Conservation (phyloP, 2,888 invertebrate genomes). For the Synergus laeviventris region DNA sequence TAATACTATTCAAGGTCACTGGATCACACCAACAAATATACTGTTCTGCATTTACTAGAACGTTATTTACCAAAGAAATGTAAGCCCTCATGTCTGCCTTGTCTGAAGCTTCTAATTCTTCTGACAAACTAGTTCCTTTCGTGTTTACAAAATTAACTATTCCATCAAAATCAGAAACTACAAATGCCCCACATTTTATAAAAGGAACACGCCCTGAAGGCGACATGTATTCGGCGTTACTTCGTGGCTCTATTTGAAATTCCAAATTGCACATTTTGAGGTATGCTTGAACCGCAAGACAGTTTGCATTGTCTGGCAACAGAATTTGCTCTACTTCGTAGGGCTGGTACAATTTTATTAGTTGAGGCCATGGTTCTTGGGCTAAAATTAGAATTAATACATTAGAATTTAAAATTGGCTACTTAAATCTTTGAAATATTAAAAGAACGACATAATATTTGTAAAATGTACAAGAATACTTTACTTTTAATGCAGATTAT, state of each 20-base stretch:
- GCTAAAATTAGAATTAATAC: constrained; percentile 78
- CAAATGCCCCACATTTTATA: constrained; percentile 91
- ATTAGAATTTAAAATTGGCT: constrained; percentile 2
- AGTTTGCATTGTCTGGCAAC: constrained; percentile 95
- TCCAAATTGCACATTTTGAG: constrained; percentile 94
- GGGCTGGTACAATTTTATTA: constrained; percentile 91
- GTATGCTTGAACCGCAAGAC: constrained; percentile 94
- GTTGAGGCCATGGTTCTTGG: constrained; percentile 93
- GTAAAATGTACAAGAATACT: not conserved
- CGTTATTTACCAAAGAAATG: constrained; percentile 92
- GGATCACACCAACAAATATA: constrained; percentile 93
- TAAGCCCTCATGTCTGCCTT: constrained; percentile 96
- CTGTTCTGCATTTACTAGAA: constrained; percentile 93
- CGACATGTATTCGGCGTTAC: constrained; percentile 98
- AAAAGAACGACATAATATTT: too few species aligned
- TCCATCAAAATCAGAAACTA: constrained; percentile 93
- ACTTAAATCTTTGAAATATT: too few species aligned
- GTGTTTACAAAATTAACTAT: constrained; percentile 93
- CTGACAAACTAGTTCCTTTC: constrained; percentile 88
- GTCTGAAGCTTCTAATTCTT: constrained; percentile 83
- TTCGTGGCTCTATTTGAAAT: constrained; percentile 87
- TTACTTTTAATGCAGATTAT: constrained; percentile 6
- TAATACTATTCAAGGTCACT: constrained; percentile 87
- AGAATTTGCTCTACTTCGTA: constrained; percentile 96
- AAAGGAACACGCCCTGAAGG: constrained; percentile 96